Percentiles rank a stretch among this genome's conserved stretches.
These are phyloP conservation scores for Drosophila fuyamai DNA, from an alignment of 1,140 invertebrate species.

Conservation along the genomic window DNA sequence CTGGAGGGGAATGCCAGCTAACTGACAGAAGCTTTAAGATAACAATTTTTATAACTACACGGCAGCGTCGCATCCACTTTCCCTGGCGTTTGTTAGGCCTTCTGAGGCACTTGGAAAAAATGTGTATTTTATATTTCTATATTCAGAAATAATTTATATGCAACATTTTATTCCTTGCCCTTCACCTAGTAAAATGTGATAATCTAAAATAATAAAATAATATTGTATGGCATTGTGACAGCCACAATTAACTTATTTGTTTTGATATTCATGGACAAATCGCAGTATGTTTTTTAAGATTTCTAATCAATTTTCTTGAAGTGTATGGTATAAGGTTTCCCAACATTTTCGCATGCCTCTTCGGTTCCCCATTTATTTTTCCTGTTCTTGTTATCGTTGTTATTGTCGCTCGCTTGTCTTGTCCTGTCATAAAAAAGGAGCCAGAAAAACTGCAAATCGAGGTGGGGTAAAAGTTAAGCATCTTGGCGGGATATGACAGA, in stretches of 20 bases:
- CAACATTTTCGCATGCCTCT: conserved; percentile 64
- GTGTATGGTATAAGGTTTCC: conserved; percentile 27
- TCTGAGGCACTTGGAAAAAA: conserved; percentile 6
- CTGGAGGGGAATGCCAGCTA: conserved; percentile 31
- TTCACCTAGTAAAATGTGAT: no score
- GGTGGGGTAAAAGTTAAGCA: conserved; percentile 68
- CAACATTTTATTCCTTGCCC: no score
- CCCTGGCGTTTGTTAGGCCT: conserved; percentile 14
- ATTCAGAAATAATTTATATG: no score
- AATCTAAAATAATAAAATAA: no score
- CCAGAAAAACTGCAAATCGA: conserved; percentile 24
- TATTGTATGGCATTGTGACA: no score
- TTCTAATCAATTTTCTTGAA: neutral
- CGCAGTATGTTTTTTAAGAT: no score
- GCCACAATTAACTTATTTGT: no score
- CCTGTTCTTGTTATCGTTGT: conserved; percentile 44
- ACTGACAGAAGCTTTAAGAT: conserved; percentile 80
- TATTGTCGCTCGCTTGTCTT: conserved; percentile 54
- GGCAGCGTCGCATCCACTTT: conserved; percentile 42
- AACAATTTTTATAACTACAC: conserved; percentile 78
- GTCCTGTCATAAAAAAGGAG: conserved; percentile 58
- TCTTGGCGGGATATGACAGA: conserved; percentile 79
- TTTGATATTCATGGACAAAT: no score
- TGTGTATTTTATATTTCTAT: neutral
- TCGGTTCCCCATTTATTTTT: conserved; percentile 68